A percentile compares a stretch with the other conserved stretches of the same genome.
Evolutionary conservation across 2,113 vertebrate genomes (phyloP).

Genomic region (Lepisosteus oculatus): DNA sequence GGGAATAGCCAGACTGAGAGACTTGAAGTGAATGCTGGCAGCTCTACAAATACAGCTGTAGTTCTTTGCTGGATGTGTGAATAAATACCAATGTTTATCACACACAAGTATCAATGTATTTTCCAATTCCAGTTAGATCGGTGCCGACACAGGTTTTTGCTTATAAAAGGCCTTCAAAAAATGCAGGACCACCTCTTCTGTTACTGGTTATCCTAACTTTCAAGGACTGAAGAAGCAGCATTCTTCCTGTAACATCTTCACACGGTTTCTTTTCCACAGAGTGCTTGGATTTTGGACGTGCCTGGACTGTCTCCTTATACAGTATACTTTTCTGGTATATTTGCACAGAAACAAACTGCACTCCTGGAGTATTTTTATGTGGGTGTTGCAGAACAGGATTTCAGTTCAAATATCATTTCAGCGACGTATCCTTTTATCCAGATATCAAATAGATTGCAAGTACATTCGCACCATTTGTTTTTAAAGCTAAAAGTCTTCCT

Average conservation of each 20-base stretch:
- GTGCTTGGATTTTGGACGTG: too few species aligned
- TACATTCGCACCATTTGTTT: conserved; percentile 5
- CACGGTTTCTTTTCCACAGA: too few species aligned
- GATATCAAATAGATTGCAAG: conserved; percentile 3
- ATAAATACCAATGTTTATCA: not conserved
- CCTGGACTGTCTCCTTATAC: too few species aligned
- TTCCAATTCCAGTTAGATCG: not conserved
- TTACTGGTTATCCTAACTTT: not conserved
- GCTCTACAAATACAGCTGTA: not conserved
- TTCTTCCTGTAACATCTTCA: not conserved
- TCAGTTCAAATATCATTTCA: not conserved
- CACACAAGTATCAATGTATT: conserved; percentile 9
- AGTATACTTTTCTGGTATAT: conserved; percentile 5
- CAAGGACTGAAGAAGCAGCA: not conserved
- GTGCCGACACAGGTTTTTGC: not conserved
- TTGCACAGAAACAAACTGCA: not conserved
- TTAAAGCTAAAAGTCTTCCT: not conserved
- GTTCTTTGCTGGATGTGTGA: not conserved
- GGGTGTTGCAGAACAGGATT: not conserved
- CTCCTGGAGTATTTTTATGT: too few species aligned
- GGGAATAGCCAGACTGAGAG: conserved; percentile 3
- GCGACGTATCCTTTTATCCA: not conserved
- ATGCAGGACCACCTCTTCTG: conserved; percentile 1
- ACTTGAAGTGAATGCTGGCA: not conserved
- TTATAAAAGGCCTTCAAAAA: not conserved